Evolutionary conservation across 1,140 invertebrate species (phyloP), one percentile per base, ranked within the genome.

Genomic region (Eulimnadia texana): DNA sequence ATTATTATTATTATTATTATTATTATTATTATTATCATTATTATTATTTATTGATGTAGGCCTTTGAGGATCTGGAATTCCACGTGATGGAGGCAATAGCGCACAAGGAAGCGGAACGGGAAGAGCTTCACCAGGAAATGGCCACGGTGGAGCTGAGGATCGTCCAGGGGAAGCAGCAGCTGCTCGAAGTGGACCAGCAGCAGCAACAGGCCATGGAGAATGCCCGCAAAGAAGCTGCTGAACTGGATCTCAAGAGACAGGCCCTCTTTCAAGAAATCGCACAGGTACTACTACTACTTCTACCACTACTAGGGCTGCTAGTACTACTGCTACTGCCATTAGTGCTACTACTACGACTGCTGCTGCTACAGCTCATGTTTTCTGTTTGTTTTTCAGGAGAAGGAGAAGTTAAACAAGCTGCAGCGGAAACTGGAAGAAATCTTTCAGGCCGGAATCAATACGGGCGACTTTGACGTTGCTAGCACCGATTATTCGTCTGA

Each of bases 21-120:
- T 9, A 20, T 52, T 57, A 50, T 3, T 50, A 58, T 60, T 59
- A 19, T 16, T 57, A 27, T n/a, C 23, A 24, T 16, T 10, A 25
- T 58, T 57, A 63, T 59, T 47, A 55, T 29, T 50, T 25, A 62
- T 42, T 61, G 66, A 67, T 62, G 9, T 50, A 91, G 76, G 79
- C 84, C 29, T 94, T 88, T 70, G 92, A 96, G 73, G 91, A 95
- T 72, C 74, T 93, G 19, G 92, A 96, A 72, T 96, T 95, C 73
- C 87, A 90, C 69, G 87, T 94, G 71, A 77, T 95, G 61, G 93
- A 96, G 74, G 88, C 89, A 68, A 87, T 91, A 70, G 87, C 88
- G 0, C 86, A 88, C 70, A 78, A 82, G 78, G 73, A 84, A 78
- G 70, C 77, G 51, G 70, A 72, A 64, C 78, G 86, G 57, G 90